Evolutionary conservation across 2,113 vertebrate species (phyloP), one percentile per base, ranked within the genome.

Genomic region (Tyto alba): DNA sequence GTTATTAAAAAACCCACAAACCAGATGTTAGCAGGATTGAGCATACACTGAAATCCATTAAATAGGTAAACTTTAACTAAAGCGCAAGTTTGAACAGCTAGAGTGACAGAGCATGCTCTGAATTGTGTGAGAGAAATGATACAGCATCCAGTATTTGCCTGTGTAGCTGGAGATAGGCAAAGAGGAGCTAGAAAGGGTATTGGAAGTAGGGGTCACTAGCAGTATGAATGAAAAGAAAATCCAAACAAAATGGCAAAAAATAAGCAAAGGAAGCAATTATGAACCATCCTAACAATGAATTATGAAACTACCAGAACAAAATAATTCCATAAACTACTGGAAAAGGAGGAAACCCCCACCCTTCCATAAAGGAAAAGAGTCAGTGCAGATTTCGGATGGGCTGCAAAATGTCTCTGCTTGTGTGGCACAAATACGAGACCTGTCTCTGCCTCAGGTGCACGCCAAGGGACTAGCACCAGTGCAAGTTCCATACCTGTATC

Each of bases 31-130:
- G 36, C 7, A 77, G 30, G 26, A 68, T 76, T 6, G n/a, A 66
- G 13, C 5, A 1, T 48, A 60, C 6, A 15, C 47, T 75, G 60
- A 83, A 91, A 64, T 53, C 43, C 19, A 38, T 55, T 60, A 40
- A 63, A 60, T 7, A 79, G 45, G 43, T 27, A 48, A n/a, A 15
- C 32, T 87, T 87, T 85, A 75, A 41, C n/a, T 76, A 36, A 82
- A 62, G 57, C 41, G 50, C 0, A n/a, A 50, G 62, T 73, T 69
- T 41, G 45, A 84, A 22, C 11, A 41, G 60, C 56, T 60, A 9
- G 45, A 82, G 62, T 40, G 62, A 82, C 53, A 73, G 69, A 91
- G 86, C 80, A 89, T 66, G 66, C 77, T 96, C 94, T 92, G 81
- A 90, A 57, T 25, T 34, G 45, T 19, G 27, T 12, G 19, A 62